Percentiles rank a stretch among this genome's conserved stretches.
These are phyloP conservation scores for Peucedramus taeniatus DNA, from an alignment of 2,113 vertebrate species.

Conservation along the genomic window DNA sequence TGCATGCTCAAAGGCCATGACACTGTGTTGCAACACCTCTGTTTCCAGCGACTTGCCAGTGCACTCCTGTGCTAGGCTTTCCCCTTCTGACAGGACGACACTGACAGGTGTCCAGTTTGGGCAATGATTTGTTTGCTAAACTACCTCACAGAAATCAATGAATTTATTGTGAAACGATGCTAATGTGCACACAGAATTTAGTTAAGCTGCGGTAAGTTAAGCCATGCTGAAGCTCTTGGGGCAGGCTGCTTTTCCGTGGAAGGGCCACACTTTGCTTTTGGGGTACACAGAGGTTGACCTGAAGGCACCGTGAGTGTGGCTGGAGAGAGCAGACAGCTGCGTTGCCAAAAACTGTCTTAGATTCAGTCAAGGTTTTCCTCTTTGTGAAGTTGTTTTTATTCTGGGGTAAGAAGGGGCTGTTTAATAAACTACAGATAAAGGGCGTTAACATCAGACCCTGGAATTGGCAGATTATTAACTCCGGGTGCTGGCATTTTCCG, in stretches of 20 bases:
- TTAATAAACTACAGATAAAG: not conserved
- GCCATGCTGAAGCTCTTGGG: not conserved
- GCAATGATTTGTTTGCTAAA: not conserved
- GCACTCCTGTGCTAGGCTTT: not conserved
- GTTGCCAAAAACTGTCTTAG: not conserved
- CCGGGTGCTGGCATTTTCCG: not conserved
- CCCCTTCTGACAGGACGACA: not conserved
- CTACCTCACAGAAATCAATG: not conserved
- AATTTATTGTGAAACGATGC: not conserved
- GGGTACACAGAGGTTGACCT: not conserved
- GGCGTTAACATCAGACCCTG: not conserved
- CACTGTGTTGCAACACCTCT: accelerated
- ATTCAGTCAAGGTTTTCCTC: not conserved
- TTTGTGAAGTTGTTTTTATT: not conserved
- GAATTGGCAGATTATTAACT: not conserved
- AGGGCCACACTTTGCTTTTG: accelerated
- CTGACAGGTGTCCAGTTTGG: not conserved
- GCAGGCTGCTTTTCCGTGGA: not conserved
- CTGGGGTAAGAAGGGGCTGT: not conserved
- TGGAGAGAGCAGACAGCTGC: not conserved
- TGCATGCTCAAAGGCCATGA: accelerated
- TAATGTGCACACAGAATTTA: not conserved
- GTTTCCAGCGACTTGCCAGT: not conserved
- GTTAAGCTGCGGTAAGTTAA: not conserved
- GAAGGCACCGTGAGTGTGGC: not conserved